These are phyloP conservation scores for Alcedo atthis DNA, from an alignment of 2,797 vertebrate species.

Conservation along the genomic window DNA sequence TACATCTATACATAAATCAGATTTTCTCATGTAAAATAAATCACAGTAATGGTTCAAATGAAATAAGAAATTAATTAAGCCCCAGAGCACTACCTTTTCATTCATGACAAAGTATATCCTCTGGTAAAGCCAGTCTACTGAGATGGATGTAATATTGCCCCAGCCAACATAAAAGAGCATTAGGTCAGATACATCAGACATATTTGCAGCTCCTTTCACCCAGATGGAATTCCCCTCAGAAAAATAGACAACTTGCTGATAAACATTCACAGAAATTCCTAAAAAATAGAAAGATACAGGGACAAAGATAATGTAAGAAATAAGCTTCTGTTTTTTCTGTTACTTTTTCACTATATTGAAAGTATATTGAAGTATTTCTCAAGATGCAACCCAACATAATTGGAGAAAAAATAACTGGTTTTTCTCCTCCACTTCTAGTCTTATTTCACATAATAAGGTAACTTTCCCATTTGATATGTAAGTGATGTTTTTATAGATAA, in stretches of 20 bases:
- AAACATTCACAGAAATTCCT: slow-evolving; percentile 77
- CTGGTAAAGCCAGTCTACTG: slow-evolving; percentile 81
- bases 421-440: not conserved
- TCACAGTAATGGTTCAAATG: not conserved
- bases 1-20: not conserved
- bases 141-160: slow-evolving; percentile 77
- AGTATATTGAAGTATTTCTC: not conserved
- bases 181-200: slow-evolving; percentile 73
- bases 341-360: not conserved
- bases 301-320: not conserved
- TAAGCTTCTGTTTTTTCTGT: not conserved
- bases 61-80: not conserved
- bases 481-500: not conserved
- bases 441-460: not conserved
- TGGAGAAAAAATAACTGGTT: not conserved
- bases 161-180: slow-evolving; percentile 71
- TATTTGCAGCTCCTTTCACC: slow-evolving; percentile 73
- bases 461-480: not conserved
- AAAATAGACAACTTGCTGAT: slow-evolving; percentile 76
- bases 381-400: not conserved
- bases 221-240: slow-evolving; percentile 79
- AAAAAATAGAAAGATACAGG: not conserved
- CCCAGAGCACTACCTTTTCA: slow-evolving; percentile 68
- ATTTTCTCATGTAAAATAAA: slow-evolving; percentile 4
- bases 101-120: slow-evolving; percentile 81